phyloP scores from a whole-genome alignment of 2,113 vertebrate genomes.

The Sphaerodactylus townsendi region DNA sequence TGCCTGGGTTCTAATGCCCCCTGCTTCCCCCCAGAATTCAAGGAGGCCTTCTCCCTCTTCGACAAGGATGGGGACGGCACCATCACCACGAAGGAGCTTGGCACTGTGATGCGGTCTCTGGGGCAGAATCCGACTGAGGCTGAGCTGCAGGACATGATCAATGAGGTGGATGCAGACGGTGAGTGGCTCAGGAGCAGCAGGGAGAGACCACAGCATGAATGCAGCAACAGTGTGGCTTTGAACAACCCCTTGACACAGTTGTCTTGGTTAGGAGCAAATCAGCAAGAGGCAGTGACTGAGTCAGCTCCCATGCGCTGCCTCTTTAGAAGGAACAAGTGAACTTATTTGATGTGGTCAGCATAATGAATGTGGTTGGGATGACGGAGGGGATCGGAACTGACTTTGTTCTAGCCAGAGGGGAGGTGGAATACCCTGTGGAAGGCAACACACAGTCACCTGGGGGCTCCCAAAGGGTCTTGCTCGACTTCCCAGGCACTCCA shows the following conservation, averaged over 20 bases:
- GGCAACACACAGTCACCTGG: no score
- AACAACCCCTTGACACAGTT: neutral
- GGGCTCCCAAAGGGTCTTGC: no score
- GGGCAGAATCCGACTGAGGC: constrained; percentile 92
- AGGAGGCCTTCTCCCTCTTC: constrained; percentile 92
- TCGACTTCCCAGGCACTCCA: no score
- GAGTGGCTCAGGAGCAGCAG: neutral
- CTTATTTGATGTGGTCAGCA: neutral
- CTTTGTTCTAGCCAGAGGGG: neutral
- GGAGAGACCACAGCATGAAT: rapidly evolving
- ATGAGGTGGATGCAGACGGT: constrained; percentile 92
- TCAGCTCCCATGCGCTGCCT: no score
- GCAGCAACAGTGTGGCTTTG: neutral
- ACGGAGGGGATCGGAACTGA: no score
- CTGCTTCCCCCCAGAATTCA: constrained; percentile 79
- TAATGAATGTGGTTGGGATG: neutral
- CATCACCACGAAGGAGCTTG: constrained; percentile 90
- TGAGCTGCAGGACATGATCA: constrained; percentile 93
- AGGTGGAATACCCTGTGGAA: neutral
- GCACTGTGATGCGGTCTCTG: constrained; percentile 90
- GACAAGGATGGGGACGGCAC: constrained; percentile 92
- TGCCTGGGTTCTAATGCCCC: neutral
- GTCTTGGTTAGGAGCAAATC: neutral
- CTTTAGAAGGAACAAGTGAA: no score
- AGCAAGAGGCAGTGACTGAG: no score